Evolutionary conservation across 2,113 vertebrate species (phyloP).

Genomic region (Sigmodon hispidus): DNA sequence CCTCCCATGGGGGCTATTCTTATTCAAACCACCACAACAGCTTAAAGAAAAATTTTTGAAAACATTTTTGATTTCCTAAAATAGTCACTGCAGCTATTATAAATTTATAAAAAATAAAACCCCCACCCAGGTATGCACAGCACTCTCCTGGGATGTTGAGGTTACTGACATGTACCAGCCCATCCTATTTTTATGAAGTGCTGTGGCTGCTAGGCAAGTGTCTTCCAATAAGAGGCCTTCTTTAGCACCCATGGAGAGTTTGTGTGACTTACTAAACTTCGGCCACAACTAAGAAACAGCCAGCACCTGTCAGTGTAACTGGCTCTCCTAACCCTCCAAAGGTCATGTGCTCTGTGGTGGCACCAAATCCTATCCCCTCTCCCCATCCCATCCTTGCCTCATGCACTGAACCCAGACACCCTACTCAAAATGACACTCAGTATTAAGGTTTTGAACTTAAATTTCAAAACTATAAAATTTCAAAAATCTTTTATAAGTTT

Average conservation of each 20-base stretch:
- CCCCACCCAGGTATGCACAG: background rate
- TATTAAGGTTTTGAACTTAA: slow-evolving; percentile 19
- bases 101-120: background rate
- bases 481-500: slow-evolving; percentile 32
- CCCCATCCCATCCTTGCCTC: background rate
- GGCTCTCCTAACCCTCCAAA: background rate
- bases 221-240: too few species aligned
- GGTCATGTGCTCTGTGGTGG: background rate
- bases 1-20: background rate
- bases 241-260: background rate
- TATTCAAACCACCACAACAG: background rate
- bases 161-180: background rate
- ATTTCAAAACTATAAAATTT: slow-evolving; percentile 35
- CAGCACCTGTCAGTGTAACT: background rate
- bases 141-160: background rate
- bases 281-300: background rate
- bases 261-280: background rate
- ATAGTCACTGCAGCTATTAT: background rate
- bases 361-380: background rate
- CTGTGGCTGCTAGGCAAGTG: background rate
- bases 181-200: background rate
- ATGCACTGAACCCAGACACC: background rate
- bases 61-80: slow-evolving; percentile 1
- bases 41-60: slow-evolving; percentile 32
- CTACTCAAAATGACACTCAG: background rate